phyloP scores from a whole-genome alignment of 2,888 invertebrate species.

The Drosophila colorata region DNA sequence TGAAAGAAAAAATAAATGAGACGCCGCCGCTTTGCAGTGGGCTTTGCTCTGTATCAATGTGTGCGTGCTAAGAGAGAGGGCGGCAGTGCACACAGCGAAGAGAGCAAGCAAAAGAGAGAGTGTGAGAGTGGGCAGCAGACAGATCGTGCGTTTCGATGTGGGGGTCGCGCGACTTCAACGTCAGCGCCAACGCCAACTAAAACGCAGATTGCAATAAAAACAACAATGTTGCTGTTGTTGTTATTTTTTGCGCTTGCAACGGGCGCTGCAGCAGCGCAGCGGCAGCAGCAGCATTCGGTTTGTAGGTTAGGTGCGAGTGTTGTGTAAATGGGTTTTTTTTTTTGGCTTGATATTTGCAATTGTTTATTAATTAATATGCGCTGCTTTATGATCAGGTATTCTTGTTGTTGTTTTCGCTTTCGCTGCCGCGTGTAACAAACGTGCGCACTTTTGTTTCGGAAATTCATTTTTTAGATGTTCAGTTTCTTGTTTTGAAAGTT shows the following conservation, averaged over 20 bases:
- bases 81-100: conserved; percentile 15
- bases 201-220: conserved; percentile 69
- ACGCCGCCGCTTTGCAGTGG: conserved; percentile 48
- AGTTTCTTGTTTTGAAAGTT: conserved; percentile 50
- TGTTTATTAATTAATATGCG: conserved; percentile 62
- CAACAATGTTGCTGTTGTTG: conserved; percentile 13
- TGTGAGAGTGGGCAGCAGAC: conserved; percentile 21
- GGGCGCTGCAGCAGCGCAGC: conserved; percentile 38
- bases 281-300: conserved; percentile 50
- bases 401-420: conserved; percentile 38
- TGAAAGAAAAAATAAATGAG: conserved; percentile 47
- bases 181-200: conserved; percentile 26
- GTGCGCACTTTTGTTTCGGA: conserved; percentile 60
- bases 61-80: conserved; percentile 17
- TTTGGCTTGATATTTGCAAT: conserved; percentile 44
- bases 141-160: conserved; percentile 62
- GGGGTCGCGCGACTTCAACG: conserved; percentile 44
- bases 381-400: conserved; percentile 26
- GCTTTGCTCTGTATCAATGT: conserved; percentile 18
- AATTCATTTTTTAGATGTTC: conserved; percentile 20
- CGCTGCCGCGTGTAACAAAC: conserved; percentile 76
- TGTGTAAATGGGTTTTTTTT: conserved; percentile 66
- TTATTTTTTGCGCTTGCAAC: conserved; percentile 47
- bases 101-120: conserved; percentile 14
- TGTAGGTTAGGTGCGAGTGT: conserved; percentile 81